Percentiles rank a stretch among this genome's conserved stretches.
Evolutionary conservation across 2,888 invertebrate genomes (phyloP).

Genomic region (Aporophyla lueneburgensis): DNA sequence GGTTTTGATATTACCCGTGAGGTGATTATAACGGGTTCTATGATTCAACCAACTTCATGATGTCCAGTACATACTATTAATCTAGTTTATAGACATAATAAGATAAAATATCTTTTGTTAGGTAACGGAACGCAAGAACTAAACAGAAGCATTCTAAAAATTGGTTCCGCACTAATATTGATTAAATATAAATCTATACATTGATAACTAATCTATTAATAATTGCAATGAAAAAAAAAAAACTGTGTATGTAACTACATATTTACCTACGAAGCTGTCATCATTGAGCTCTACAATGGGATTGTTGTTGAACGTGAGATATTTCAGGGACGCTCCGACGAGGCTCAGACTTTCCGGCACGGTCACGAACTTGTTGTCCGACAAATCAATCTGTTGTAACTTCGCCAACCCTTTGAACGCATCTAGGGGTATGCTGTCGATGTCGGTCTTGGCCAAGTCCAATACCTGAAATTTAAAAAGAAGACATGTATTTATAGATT

Average conservation of each 20-base stretch:
- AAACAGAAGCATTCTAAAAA: conserved; percentile 2
- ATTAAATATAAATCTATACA: neutral
- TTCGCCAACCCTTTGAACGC: conserved; percentile 88
- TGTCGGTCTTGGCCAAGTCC: conserved; percentile 91
- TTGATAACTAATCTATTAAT: neutral
- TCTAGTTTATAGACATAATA: conserved; percentile 28
- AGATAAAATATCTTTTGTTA: conserved; percentile 17
- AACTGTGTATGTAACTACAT: conserved; percentile 5
- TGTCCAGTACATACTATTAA: conserved; percentile 6
- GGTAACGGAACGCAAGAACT: conserved; percentile 12
- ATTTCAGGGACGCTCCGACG: conserved; percentile 89
- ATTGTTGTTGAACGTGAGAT: conserved; percentile 92
- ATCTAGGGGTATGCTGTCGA: conserved; percentile 90
- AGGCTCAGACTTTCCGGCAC: conserved; percentile 91
- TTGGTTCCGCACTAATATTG: conserved; percentile 14
- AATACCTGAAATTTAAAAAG: conserved; percentile 82
- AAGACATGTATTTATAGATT: conserved; percentile 30
- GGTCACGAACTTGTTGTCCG: conserved; percentile 91
- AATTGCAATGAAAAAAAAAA: neutral
- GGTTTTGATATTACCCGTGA: conserved; percentile 40
- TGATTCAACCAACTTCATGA: conserved; percentile 37
- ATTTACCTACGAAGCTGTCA: conserved; percentile 91
- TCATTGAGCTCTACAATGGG: conserved; percentile 90
- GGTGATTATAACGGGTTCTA: conserved; percentile 42
- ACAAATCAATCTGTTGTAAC: conserved; percentile 90